These are phyloP conservation scores for Cottoperca gobio DNA, from an alignment of 2,797 vertebrate species.

Conservation along the genomic window DNA sequence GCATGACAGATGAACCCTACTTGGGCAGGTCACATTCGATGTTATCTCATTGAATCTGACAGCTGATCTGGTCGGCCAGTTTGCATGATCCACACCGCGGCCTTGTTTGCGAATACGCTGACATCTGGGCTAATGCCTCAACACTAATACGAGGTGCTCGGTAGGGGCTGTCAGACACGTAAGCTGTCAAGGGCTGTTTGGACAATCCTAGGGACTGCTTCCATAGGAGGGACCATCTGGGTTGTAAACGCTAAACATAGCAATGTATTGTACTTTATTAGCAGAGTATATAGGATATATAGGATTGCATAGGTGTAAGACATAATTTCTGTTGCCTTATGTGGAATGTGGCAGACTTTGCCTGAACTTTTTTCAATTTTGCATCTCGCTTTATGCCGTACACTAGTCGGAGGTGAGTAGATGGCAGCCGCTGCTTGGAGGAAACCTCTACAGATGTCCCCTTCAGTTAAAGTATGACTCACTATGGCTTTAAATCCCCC, in stretches of 20 bases:
- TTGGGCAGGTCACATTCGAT: slow-evolving; percentile 74
- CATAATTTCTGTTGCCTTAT: background rate
- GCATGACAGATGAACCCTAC: slow-evolving; percentile 82
- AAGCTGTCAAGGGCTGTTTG: slow-evolving; percentile 68
- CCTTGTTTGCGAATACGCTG: slow-evolving; percentile 70
- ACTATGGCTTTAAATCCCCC: background rate
- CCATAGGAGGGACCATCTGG: slow-evolving; percentile 20
- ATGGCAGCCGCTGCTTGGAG: background rate
- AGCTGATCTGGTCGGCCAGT: slow-evolving; percentile 71
- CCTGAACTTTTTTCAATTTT: background rate
- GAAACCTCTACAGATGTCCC: slow-evolving; percentile 16
- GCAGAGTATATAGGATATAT: background rate
- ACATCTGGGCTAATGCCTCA: slow-evolving; percentile 72
- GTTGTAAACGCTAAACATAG: slow-evolving; percentile 10
- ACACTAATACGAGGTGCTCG: slow-evolving; percentile 71
- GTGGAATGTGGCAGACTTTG: background rate
- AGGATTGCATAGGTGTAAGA: background rate
- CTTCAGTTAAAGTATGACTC: slow-evolving; percentile 25
- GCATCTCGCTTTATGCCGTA: background rate
- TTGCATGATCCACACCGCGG: slow-evolving; percentile 65
- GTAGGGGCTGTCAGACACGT: slow-evolving; percentile 67
- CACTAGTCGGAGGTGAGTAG: background rate
- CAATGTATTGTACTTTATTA: background rate
- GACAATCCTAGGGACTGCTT: slow-evolving; percentile 54
- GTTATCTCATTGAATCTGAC: slow-evolving; percentile 78